Conservation (phyloP, 1,140 invertebrate genomes). For the Manduca sexta region DNA sequence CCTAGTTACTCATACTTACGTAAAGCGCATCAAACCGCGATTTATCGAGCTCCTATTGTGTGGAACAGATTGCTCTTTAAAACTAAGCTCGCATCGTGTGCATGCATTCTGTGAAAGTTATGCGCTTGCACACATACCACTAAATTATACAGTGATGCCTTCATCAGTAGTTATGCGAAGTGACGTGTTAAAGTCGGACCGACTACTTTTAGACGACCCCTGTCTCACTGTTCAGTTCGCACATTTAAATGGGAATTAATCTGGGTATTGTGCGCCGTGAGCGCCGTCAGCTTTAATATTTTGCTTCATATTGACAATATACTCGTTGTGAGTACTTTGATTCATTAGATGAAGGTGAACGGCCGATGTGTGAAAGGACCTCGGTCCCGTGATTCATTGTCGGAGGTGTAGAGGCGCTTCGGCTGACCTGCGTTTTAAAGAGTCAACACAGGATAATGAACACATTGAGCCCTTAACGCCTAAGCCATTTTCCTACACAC, state of each 20-base stretch:
- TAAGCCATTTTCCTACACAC: no score
- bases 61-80: no score
- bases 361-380: conserved; percentile 54
- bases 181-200: conserved; percentile 28
- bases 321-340: conserved; percentile 52
- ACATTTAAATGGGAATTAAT: conserved; percentile 67
- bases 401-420: conserved; percentile 41
- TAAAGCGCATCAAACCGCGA: neutral
- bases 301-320: conserved; percentile 64
- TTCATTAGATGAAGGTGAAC: conserved; percentile 65
- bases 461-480: conserved; percentile 30
- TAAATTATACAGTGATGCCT: conserved; percentile 19
- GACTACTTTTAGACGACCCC: conserved; percentile 27
- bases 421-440: conserved; percentile 59
- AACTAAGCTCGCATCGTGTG: no score
- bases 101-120: no score
- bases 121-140: neutral
- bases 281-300: conserved; percentile 54
- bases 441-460: conserved; percentile 58
- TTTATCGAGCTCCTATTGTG: no score
- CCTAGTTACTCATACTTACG: neutral
- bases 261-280: conserved; percentile 49
- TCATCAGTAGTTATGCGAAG: conserved; percentile 12
- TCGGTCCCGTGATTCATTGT: conserved; percentile 57
- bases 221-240: conserved; percentile 46